These are phyloP conservation scores for Octonoba sinensis DNA, from an alignment of 2,888 invertebrate genomes.

Conservation along the genomic window DNA sequence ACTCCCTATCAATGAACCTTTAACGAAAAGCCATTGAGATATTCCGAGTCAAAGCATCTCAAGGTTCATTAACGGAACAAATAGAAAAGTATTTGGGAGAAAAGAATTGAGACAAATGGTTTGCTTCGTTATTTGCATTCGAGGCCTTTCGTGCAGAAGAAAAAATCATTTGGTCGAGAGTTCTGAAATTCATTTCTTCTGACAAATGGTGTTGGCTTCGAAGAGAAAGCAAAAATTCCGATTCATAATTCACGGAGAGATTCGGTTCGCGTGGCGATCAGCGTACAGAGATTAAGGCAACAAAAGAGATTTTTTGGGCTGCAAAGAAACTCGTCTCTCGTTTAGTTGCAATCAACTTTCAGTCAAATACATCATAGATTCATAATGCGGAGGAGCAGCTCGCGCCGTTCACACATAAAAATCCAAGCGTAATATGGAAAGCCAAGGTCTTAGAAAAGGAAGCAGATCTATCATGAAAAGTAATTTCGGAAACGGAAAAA, in stretches of 20 bases:
- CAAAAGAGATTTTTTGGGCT: constrained; percentile 44
- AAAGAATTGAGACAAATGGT: constrained; percentile 44
- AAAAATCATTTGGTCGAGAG: neutral
- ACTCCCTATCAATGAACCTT: constrained; percentile 25
- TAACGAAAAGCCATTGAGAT: constrained; percentile 37
- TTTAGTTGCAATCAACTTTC: constrained; percentile 49
- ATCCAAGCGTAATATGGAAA: constrained; percentile 59
- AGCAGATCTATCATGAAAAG: constrained; percentile 63
- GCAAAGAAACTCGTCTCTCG: constrained; percentile 43
- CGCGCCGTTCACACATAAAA: constrained; percentile 59
- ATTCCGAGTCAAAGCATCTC: neutral
- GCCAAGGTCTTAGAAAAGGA: constrained; percentile 51
- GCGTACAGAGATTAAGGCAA: constrained; percentile 57
- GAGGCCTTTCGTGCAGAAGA: neutral
- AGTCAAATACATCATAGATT: constrained; percentile 47
- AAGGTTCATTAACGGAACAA: constrained; percentile 34
- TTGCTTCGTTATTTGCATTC: neutral
- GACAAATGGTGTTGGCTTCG: constrained; percentile 14
- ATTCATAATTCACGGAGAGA: constrained; percentile 45
- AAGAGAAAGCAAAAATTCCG: constrained; percentile 42
- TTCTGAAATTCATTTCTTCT: constrained; percentile 33
- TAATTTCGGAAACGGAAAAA: constrained; percentile 48
- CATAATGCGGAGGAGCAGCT: constrained; percentile 37
- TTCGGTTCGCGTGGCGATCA: constrained; percentile 39
- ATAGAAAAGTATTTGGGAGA: constrained; percentile 17